A percentile compares a stretch with the other conserved stretches of the same genome.
phyloP scores from a whole-genome alignment of 1,140 invertebrate species.

The Pachypsylla venusta region DNA sequence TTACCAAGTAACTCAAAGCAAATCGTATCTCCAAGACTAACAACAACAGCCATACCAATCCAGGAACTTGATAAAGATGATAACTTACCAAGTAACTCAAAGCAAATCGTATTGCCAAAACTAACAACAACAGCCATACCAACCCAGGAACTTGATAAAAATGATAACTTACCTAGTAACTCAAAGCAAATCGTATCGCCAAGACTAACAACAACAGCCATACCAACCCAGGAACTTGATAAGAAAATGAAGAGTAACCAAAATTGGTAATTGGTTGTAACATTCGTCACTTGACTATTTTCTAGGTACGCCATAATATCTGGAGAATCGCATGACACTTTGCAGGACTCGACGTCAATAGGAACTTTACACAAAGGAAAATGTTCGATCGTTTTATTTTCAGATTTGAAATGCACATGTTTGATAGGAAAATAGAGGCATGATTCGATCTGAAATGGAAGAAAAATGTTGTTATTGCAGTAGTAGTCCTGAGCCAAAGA shows the following conservation, averaged over 20 bases:
- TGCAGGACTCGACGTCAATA: constrained; percentile 21
- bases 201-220: constrained; percentile 63
- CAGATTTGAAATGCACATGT: background rate
- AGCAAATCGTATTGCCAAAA: constrained; percentile 68
- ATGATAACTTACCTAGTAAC: constrained; percentile 43
- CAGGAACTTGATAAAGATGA: too few species aligned
- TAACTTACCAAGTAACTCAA: constrained; percentile 51
- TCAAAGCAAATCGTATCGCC: constrained; percentile 70
- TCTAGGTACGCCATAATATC: background rate
- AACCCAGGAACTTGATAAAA: constrained; percentile 54
- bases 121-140: constrained; percentile 69
- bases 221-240: constrained; percentile 59
- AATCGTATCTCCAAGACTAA: constrained; percentile 65
- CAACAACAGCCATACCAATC: constrained; percentile 66
- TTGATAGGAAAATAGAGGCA: background rate
- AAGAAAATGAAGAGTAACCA: constrained; percentile 52
- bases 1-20: constrained; percentile 64
- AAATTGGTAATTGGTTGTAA: constrained; percentile 39
- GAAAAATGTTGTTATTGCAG: background rate
- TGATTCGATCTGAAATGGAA: constrained; percentile 2
- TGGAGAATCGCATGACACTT: constrained; percentile 24
- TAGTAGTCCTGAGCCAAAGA: too few species aligned
- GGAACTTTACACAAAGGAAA: background rate
- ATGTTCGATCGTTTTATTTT: background rate
- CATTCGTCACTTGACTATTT: background rate